Base-by-base conservation (phyloP, 2,113 vertebrate species). In the Apteryx mantelli region DNA sequence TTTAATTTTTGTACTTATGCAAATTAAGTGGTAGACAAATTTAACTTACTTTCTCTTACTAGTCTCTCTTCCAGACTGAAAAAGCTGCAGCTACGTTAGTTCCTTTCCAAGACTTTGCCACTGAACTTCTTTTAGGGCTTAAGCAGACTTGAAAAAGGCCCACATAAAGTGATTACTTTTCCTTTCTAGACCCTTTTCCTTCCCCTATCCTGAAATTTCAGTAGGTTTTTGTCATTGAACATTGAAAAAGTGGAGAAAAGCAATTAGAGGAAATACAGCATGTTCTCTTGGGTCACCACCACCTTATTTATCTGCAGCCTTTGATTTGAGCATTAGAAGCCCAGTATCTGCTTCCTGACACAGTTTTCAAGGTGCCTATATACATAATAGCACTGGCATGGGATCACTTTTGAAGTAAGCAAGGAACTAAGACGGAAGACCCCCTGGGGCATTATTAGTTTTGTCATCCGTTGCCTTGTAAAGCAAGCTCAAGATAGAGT, bases 351-450 rank as follows among this genome's bases (percentile, higher is more conserved):
- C 74, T 87, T 81, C 74, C 66, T 90, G 66, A 52, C 7, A 52
- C 8, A 16, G 46, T 63, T 94, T 82, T 61, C 13, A 42, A 95
- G 21, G 42, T 64, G 82, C 34, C 82, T 92, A 8, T 83, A 81
- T 68, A 25, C 78, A 28, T 85, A 95, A 88, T 32, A 64, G 34
- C 32, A 42, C 32, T 88, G 74, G 61, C 56, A 50, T 13, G 44
- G 48, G 53, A 83, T 73, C 77, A 58, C 53, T 93, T 89, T 60
- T 86, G 74, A 84, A 91, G 82, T 50, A 91, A 95, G 65, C 78
- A 87, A 82, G 19, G 86, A 86, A 52, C 34, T 64, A 90, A 82
- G 86, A 96, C 88, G 91, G 89, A 97, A 92, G 74, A 58, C 60
- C n/a, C 15, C 92, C 94, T 32, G 73, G 81, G 89, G 93, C 58